Evolutionary conservation across 2,888 invertebrate species (phyloP).

Genomic region (Brenthis ino): DNA sequence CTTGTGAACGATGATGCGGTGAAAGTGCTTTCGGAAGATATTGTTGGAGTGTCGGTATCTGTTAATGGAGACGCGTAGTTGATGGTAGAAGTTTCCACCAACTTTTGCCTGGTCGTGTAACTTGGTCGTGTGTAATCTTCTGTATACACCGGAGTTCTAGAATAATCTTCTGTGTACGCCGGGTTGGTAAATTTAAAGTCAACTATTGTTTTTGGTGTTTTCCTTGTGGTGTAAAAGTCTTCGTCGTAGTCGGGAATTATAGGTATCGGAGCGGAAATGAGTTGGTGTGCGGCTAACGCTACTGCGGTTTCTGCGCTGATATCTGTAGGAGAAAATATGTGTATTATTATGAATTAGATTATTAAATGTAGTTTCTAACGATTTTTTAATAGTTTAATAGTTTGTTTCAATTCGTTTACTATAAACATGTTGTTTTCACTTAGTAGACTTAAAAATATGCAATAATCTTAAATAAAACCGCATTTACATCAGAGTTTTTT

Average conservation of each 20-base stretch:
- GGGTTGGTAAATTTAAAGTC: slow-evolving; percentile 65
- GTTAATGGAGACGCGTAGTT: slow-evolving; percentile 40
- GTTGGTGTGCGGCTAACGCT: slow-evolving; percentile 75
- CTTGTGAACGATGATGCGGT: slow-evolving; percentile 32
- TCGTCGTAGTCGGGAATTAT: slow-evolving; percentile 63
- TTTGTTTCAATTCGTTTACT: too few species aligned
- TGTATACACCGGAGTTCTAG: slow-evolving; percentile 50
- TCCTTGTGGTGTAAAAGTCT: slow-evolving; percentile 53
- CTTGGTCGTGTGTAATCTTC: slow-evolving; percentile 65
- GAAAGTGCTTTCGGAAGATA: slow-evolving; percentile 12
- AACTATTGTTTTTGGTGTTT: slow-evolving; percentile 53
- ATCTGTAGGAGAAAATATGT: slow-evolving; percentile 49
- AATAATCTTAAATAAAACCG: too few species aligned
- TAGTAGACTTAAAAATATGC: too few species aligned
- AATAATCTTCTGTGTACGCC: slow-evolving; percentile 54
- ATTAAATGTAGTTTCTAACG: background rate
- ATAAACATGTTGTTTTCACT: too few species aligned
- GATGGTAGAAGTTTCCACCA: slow-evolving; percentile 51
- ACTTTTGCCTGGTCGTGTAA: slow-evolving; percentile 48
- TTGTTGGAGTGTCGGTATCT: slow-evolving; percentile 27
- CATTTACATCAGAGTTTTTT: too few species aligned
- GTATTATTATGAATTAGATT: background rate
- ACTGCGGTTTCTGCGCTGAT: slow-evolving; percentile 71
- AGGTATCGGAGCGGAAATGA: slow-evolving; percentile 72
- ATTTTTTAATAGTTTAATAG: background rate